phyloP scores from a whole-genome alignment of 2,797 vertebrate genomes.

The Pantherophis alleghaniensis region DNA sequence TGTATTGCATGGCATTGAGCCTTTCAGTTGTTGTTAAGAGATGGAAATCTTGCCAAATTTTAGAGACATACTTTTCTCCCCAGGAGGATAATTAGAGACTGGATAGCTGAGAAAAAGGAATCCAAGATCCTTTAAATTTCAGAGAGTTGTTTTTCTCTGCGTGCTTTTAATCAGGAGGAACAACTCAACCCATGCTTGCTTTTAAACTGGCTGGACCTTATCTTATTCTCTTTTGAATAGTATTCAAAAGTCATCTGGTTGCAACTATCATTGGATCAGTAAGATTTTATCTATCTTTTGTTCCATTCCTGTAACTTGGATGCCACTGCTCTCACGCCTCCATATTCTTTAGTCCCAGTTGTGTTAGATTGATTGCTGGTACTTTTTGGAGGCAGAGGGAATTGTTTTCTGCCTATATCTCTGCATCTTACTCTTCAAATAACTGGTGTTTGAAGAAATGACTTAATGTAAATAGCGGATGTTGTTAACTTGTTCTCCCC shows the following conservation, averaged over 20 bases:
- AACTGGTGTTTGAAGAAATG: not conserved
- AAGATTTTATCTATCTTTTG: not conserved
- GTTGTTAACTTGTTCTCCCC: not conserved
- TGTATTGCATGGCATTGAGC: rapidly evolving
- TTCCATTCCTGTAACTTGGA: not conserved
- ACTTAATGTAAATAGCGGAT: not conserved
- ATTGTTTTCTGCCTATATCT: not conserved
- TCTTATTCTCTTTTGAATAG: not conserved
- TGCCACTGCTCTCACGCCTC: not conserved
- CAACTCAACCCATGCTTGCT: not conserved
- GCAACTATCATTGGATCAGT: not conserved
- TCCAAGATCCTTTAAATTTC: not conserved
- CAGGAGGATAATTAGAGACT: not conserved
- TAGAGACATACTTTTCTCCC: not conserved
- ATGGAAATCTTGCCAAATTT: not conserved
- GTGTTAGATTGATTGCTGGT: not conserved
- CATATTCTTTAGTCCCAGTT: not conserved
- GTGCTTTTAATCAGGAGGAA: not conserved
- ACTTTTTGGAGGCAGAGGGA: too few species aligned
- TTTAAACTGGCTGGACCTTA: not conserved
- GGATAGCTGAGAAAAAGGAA: not conserved
- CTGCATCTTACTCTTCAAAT: not conserved
- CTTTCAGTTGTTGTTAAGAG: not conserved
- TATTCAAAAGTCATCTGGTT: not conserved
- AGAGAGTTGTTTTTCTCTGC: not conserved